Evolutionary conservation across 2,888 invertebrate species (phyloP).

Genomic region (Teleogryllus oceanicus): DNA sequence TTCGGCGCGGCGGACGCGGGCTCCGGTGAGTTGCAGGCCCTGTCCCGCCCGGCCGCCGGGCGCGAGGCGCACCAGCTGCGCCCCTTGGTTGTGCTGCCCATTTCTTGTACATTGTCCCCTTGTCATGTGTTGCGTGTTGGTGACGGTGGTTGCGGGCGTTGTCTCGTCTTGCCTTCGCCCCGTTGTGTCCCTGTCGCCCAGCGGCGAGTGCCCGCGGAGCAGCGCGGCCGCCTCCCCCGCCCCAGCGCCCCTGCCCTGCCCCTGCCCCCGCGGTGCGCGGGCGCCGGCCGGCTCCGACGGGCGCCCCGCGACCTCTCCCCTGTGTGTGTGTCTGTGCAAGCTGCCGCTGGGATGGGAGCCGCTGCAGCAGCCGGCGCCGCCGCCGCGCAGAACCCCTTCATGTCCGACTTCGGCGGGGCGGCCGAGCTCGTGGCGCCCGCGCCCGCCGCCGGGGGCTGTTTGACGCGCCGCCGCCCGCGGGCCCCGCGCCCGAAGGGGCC

Average conservation of each 20-base stretch:
- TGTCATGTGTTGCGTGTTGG: slow-evolving; percentile 31
- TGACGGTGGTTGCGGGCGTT: neutral
- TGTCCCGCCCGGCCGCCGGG: neutral
- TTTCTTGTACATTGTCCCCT: slow-evolving; percentile 20
- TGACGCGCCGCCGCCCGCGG: slow-evolving; percentile 24
- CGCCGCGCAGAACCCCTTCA: slow-evolving; percentile 60
- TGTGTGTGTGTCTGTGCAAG: slow-evolving; percentile 47
- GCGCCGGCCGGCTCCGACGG: neutral
- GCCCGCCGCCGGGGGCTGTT: slow-evolving; percentile 33
- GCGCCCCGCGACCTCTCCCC: slow-evolving; percentile 25
- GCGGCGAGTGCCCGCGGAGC: no score
- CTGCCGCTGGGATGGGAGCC: slow-evolving; percentile 39
- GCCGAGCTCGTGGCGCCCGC: slow-evolving; percentile 24
- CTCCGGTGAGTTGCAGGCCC: slow-evolving; percentile 42
- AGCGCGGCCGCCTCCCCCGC: no score
- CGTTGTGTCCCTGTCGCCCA: no score
- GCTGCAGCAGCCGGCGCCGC: slow-evolving; percentile 52
- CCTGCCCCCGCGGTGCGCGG: no score
- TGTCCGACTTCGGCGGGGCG: slow-evolving; percentile 51
- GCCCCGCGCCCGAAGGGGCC: slow-evolving; percentile 27
- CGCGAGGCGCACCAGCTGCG: neutral
- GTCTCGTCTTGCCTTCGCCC: no score
- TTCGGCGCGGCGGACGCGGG: slow-evolving; percentile 72
- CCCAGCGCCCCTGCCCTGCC: no score
- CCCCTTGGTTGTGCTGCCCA: neutral